phyloP scores from a whole-genome alignment of 2,888 invertebrate genomes.

The Disparrhopalites patrizii region DNA sequence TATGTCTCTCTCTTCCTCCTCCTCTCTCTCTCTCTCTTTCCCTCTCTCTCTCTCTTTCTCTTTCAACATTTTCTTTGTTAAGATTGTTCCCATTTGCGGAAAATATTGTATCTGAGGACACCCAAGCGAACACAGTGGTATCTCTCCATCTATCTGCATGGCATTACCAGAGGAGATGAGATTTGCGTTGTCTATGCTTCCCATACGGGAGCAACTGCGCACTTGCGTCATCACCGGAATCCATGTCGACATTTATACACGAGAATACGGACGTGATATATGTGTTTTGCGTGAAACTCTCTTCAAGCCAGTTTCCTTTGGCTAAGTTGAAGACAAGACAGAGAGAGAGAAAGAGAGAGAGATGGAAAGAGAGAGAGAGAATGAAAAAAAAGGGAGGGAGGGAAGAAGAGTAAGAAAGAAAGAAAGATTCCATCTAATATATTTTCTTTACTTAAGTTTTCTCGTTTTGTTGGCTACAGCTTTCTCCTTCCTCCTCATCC shows the following conservation, averaged over 20 bases:
- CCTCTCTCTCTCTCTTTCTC: not conserved
- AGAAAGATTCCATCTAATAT: conserved; percentile 13
- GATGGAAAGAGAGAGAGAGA: not conserved
- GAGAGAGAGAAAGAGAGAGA: conserved; percentile 5
- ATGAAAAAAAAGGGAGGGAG: not conserved
- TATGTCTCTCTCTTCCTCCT: not conserved
- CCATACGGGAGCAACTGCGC: conserved; percentile 34
- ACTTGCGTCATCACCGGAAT: conserved; percentile 45
- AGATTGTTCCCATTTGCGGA: conserved; percentile 5
- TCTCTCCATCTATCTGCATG: conserved; percentile 13
- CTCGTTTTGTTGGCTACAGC: not conserved
- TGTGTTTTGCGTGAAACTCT: conserved; percentile 37
- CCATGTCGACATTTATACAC: conserved; percentile 40
- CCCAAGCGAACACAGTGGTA: not conserved
- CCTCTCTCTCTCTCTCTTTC: not conserved
- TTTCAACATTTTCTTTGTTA: not conserved
- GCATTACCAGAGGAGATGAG: conserved; percentile 24
- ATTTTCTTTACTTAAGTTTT: not conserved
- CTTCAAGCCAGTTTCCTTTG: conserved; percentile 30
- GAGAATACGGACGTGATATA: conserved; percentile 39
- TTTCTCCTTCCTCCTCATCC: not conserved
- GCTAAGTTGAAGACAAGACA: conserved; percentile 15
- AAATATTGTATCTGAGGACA: not conserved
- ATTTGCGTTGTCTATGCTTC: conserved; percentile 23
- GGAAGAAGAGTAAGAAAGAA: not conserved